Base-by-base conservation (phyloP, 2,797 vertebrate species). In the Acanthopagrus latus region DNA sequence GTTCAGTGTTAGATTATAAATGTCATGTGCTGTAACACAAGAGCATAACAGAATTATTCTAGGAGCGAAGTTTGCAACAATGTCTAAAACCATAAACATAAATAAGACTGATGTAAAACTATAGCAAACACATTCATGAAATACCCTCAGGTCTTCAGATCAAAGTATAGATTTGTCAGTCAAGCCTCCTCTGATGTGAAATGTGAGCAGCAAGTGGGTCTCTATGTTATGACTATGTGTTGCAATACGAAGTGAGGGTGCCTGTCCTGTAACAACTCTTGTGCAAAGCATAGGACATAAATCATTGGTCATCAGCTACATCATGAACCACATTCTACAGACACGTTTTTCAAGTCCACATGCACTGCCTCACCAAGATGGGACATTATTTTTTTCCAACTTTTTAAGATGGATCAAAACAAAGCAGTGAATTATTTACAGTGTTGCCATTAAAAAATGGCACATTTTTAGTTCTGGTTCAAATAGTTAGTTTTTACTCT, bases 141-240 rank as follows among this genome's bases (percentile, higher is more conserved):
- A 70, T 48, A 27, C 0, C 7, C 2, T 14, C 8, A 27, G 18
- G 9, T 29, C 23, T 23, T 43, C 55, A n/a, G 73, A 46, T 63
- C 9, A 65, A 48, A 47, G 8, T 14, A n/a, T 21, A 9, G 13
- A 58, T 66, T 67, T 66, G 29, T 66, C 64, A 47, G 7, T 56
- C 65, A 11, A 70, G 10, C 18, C 11, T 82, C 68, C 9, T 46
- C 78, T 73, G 60, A 78, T 87, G 58, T 90, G 89, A 87, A 87
- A 91, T 76, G 56, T 90, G 73, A 93, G 80, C 75, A 80, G 73
- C 43, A 55, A 71, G 65, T 68, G 70, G 64, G 71, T 71, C 47
- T 70, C 55, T 41, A n/a, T 86, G 81, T 88, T 85, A 74, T 91
- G 73, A 80, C 71, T 79, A 78, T 75, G 86, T 90, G 83, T 93